These are phyloP conservation scores for Siniperca knerii DNA, from an alignment of 2,113 vertebrate species.

Conservation along the genomic window DNA sequence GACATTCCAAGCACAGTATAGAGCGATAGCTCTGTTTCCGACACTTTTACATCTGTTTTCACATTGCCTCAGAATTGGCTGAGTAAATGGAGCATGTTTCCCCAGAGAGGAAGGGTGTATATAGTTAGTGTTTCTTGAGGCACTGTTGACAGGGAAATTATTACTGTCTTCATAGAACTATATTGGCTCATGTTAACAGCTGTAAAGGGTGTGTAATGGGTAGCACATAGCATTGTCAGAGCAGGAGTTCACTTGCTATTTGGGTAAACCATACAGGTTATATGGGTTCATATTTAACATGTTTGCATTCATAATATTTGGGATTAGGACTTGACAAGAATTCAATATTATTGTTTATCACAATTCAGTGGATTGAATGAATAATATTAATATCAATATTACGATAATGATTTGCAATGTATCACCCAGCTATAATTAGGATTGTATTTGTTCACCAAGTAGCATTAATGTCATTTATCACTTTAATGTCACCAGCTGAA, in stretches of 20 bases:
- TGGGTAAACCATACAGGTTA: not conserved
- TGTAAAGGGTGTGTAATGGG: constrained; percentile 3
- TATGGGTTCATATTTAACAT: not conserved
- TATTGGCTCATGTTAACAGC: constrained; percentile 35
- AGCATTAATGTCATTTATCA: not conserved
- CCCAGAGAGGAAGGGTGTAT: constrained; percentile 42
- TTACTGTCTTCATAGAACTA: constrained; percentile 8
- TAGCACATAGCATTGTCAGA: not conserved
- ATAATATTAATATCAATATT: not conserved
- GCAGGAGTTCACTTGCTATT: constrained; percentile 5
- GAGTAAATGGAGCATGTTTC: constrained; percentile 64
- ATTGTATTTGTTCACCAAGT: not conserved
- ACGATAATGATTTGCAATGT: not conserved
- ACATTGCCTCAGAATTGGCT: constrained; percentile 42
- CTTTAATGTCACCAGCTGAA: constrained; percentile 20
- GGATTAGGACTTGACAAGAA: not conserved
- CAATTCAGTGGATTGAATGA: not conserved
- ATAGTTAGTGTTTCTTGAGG: constrained; percentile 42
- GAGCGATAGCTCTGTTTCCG: constrained; percentile 29
- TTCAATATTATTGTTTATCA: not conserved
- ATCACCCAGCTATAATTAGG: not conserved
- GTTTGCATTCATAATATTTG: not conserved
- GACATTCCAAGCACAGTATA: constrained; percentile 29
- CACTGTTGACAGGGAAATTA: constrained; percentile 55
- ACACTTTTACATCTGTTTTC: constrained; percentile 61